A percentile compares a stretch with the other conserved stretches of the same genome.
These are phyloP conservation scores for Phyllostomus discolor DNA, from an alignment of 2,113 vertebrate genomes.

Conservation along the genomic window DNA sequence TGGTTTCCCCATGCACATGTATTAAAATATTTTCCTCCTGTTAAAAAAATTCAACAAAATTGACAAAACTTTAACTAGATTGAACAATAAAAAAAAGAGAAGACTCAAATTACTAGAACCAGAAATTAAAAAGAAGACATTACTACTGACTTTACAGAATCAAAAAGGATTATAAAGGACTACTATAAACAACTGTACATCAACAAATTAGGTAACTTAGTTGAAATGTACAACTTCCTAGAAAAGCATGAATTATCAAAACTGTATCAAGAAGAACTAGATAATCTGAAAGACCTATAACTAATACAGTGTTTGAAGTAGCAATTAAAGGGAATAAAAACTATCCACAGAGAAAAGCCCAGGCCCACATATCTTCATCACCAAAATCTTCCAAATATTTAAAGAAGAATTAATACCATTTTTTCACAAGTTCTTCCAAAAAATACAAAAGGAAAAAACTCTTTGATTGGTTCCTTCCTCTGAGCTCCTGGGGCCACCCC, in stretches of 20 bases:
- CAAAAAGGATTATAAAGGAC: not conserved
- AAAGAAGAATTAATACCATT: not conserved
- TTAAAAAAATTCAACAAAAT: not conserved
- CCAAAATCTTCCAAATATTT: not conserved
- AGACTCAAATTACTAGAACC: no score
- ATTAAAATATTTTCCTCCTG: not conserved
- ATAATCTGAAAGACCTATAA: not conserved
- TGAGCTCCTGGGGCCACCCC: not conserved
- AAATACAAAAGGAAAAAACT: not conserved
- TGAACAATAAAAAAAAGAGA: not conserved
- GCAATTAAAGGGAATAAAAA: not conserved
- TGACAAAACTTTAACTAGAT: not conserved
- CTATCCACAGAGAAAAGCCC: not conserved
- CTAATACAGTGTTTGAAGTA: not conserved
- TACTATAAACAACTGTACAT: not conserved
- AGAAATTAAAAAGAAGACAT: not conserved
- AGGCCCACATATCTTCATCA: not conserved
- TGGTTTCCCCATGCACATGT: not conserved
- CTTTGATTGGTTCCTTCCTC: not conserved
- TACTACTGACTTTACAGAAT: not conserved
- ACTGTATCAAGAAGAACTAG: not conserved
- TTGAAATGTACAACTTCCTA: not conserved
- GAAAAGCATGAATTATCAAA: not conserved
- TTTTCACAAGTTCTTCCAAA: not conserved
- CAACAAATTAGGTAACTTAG: not conserved